Conservation (phyloP, 2,888 invertebrate genomes). For the Oligia fasciuncula region DNA sequence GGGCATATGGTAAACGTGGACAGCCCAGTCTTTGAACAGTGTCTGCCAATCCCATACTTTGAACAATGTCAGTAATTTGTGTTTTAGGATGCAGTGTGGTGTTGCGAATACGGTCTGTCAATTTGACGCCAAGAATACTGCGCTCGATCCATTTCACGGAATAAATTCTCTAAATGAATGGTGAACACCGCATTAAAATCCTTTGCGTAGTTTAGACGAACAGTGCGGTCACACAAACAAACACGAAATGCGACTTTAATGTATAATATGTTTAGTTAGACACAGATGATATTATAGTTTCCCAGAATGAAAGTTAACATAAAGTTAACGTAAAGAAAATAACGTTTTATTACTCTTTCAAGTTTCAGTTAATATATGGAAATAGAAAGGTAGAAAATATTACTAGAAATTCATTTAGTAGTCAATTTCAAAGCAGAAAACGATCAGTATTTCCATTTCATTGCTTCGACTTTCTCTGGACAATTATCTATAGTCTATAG, state of each 20-base stretch:
- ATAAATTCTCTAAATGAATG: background rate
- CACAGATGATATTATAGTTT: background rate
- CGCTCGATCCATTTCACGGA: background rate
- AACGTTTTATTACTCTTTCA: constrained; percentile 5
- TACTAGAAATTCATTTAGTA: constrained; percentile 20
- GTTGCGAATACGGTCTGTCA: too few relatives aligned
- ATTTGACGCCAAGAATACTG: too few relatives aligned
- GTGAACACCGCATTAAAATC: background rate
- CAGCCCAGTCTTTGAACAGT: too few relatives aligned
- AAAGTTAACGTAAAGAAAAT: background rate
- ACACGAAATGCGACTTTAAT: background rate
- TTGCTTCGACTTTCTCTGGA: constrained; percentile 41
- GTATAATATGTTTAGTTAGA: background rate
- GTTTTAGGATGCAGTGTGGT: too few relatives aligned
- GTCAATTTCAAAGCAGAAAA: constrained; percentile 8
- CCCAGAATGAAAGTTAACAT: background rate
- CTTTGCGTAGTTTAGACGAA: background rate
- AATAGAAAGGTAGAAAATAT: constrained; percentile 14
- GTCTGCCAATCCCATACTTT: too few relatives aligned
- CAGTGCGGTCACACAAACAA: background rate
- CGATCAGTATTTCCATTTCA: constrained; percentile 40
- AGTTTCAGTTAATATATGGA: background rate
- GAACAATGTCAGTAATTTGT: too few relatives aligned
- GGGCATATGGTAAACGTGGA: too few relatives aligned
- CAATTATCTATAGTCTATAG: background rate